These are phyloP conservation scores for Acrocephalus arundinaceus DNA, from an alignment of 2,113 vertebrate species.

Conservation along the genomic window DNA sequence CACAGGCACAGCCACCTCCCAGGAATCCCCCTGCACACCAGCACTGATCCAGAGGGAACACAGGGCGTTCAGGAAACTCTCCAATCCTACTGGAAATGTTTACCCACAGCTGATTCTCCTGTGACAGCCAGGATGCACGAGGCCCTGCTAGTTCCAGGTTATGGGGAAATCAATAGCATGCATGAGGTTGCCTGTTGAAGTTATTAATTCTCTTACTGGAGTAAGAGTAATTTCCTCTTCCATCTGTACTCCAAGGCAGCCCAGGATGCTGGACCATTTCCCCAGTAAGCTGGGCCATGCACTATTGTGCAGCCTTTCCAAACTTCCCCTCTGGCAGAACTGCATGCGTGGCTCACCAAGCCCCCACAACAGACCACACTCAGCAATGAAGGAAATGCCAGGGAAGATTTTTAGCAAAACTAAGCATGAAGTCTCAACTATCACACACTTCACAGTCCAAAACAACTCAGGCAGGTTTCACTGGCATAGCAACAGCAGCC, in stretches of 20 bases:
- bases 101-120: not conserved
- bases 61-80: not conserved
- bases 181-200: not conserved
- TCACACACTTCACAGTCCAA: rapidly evolving
- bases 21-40: not conserved
- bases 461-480: not conserved
- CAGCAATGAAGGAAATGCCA: not conserved
- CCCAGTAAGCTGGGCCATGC: not conserved
- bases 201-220: not conserved
- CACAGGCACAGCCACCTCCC: not conserved
- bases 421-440: not conserved
- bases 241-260: not conserved
- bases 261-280: not conserved
- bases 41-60: not conserved
- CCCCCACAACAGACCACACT: not conserved
- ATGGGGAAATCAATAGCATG: not conserved
- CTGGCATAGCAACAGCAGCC: not conserved
- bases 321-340: not conserved
- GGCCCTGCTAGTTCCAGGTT: not conserved
- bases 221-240: not conserved
- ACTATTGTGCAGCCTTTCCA: not conserved
- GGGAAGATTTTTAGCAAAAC: not conserved
- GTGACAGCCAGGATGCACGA: not conserved
- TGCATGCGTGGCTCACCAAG: rapidly evolving
- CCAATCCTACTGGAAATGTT: not conserved